A percentile compares a stretch with the other conserved stretches of the same genome.
Conservation (phyloP, 1,140 invertebrate species). For the Magallana angulata region DNA sequence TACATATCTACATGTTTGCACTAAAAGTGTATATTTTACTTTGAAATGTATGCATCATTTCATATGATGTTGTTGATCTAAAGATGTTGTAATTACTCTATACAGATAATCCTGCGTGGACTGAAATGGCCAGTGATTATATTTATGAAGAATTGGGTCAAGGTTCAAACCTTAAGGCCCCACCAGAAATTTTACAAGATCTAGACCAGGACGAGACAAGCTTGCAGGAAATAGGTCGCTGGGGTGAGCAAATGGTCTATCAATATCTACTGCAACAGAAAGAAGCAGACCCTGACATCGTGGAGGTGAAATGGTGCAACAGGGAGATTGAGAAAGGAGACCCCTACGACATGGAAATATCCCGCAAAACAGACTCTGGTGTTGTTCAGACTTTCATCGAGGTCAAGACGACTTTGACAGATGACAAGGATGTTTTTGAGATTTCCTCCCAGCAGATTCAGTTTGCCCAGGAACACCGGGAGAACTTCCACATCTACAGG, state of each 20-base stretch:
- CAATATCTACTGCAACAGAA: conserved; percentile 69
- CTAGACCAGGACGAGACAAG: conserved; percentile 33
- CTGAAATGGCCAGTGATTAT: conserved; percentile 62
- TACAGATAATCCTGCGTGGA: conserved; percentile 70
- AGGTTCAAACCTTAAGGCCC: conserved; percentile 54
- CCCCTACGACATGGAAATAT: conserved; percentile 74
- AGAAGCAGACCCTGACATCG: conserved; percentile 55
- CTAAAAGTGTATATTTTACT: no score
- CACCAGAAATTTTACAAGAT: conserved; percentile 36
- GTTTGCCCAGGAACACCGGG: conserved; percentile 71
- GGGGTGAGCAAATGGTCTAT: conserved; percentile 72
- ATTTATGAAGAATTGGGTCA: conserved; percentile 67
- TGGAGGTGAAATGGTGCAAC: conserved; percentile 69
- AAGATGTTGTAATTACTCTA: not conserved
- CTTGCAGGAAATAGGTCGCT: conserved; percentile 64
- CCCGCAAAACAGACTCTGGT: conserved; percentile 39
- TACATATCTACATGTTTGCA: no score
- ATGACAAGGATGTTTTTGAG: conserved; percentile 73
- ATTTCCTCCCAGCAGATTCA: conserved; percentile 72
- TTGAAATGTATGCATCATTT: no score
- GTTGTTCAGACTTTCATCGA: conserved; percentile 57
- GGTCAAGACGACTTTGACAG: conserved; percentile 71
- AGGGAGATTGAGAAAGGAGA: conserved; percentile 63
- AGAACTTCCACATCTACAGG: conserved; percentile 73
- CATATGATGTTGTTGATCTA: no score